phyloP scores from a whole-genome alignment of 35 echinoderm and acorn worm genomes.

The Anneissia japonica region DNA sequence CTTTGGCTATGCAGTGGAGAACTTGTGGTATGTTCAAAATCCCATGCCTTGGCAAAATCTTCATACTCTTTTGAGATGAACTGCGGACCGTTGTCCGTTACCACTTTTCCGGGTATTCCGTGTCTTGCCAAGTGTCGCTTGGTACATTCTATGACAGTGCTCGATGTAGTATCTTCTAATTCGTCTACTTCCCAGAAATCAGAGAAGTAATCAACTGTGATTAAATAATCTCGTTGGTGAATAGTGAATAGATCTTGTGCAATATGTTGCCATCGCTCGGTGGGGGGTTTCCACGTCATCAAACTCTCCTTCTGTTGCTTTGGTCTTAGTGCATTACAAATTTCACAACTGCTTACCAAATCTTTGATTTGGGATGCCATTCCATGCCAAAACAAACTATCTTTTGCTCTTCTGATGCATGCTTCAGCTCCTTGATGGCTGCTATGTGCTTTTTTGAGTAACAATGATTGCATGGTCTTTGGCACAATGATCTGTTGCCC shows the following conservation, averaged over 20 bases:
- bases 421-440: conserved; percentile 12
- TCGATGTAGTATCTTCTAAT: conserved; percentile 11
- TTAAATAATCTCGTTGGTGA: conserved; percentile 18
- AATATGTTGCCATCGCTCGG: conserved; percentile 29
- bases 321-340: background rate
- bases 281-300: conserved; percentile 25
- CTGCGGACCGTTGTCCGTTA: background rate
- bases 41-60: conserved; percentile 21
- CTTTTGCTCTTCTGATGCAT: background rate
- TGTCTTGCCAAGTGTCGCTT: conserved; percentile 33
- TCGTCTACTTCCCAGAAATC: conserved; percentile 27
- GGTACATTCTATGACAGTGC: background rate
- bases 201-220: conserved; percentile 40
- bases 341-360: background rate
- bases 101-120: conserved; percentile 26
- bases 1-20: conserved; percentile 8
- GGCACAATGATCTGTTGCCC: conserved; percentile 41
- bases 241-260: conserved; percentile 35
- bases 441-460: background rate
- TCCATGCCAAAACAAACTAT: conserved; percentile 30
- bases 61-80: background rate
- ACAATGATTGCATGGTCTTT: background rate
- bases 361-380: background rate
- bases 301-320: conserved; percentile 40
- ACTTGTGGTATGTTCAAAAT: conserved; percentile 7